phyloP scores from a whole-genome alignment of 2,888 invertebrate species.

The Luperina testacea region DNA sequence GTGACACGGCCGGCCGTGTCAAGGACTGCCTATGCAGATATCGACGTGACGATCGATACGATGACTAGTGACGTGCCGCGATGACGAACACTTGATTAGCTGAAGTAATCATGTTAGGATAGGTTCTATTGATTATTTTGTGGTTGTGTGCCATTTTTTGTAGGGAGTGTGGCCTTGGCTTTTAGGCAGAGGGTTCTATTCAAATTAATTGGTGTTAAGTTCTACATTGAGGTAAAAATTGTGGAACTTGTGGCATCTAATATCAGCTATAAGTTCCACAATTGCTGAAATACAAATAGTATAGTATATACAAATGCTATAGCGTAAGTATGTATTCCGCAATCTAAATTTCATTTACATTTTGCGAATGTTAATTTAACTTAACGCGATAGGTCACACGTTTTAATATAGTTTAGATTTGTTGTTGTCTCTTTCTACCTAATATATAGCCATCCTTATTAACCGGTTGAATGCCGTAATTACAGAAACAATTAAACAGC shows the following conservation, averaged over 20 bases:
- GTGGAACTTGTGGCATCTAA: background rate
- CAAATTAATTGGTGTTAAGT: background rate
- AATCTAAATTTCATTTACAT: background rate
- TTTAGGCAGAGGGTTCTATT: background rate
- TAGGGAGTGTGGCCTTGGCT: background rate
- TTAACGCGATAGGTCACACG: too few species aligned
- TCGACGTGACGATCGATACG: slow-evolving; percentile 77
- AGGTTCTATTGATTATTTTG: slow-evolving; percentile 35
- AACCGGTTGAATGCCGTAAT: too few species aligned
- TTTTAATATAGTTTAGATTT: background rate
- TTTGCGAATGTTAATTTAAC: background rate
- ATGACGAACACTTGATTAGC: slow-evolving; percentile 66
- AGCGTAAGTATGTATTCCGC: background rate
- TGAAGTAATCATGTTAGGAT: slow-evolving; percentile 40
- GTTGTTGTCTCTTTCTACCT: background rate
- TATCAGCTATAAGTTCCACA: background rate
- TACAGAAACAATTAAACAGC: too few species aligned
- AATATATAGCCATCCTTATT: background rate
- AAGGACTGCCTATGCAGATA: slow-evolving; percentile 86
- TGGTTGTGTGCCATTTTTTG: slow-evolving; percentile 9
- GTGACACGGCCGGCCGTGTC: slow-evolving; percentile 73
- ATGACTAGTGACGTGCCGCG: slow-evolving; percentile 71
- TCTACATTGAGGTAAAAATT: background rate
- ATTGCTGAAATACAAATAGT: background rate
- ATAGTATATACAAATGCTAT: background rate